Evolutionary conservation across 2,888 invertebrate genomes (phyloP).

Genomic region (Acronicta alni): DNA sequence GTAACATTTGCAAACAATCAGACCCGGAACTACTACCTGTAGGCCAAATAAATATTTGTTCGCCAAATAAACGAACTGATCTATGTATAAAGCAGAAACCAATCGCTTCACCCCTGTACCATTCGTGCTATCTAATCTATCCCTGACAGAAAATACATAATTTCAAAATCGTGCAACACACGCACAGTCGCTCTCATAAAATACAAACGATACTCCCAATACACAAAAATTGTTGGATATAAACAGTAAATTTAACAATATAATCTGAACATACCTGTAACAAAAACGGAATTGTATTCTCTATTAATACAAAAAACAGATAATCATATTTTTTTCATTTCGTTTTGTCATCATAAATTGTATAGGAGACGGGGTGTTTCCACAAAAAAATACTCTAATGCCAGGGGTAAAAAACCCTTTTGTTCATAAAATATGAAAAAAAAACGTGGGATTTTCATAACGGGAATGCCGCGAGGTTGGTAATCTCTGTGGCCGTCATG

Average conservation of each 20-base stretch:
- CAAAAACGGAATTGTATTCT: conserved; percentile 37
- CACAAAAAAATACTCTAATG: conserved; percentile 54
- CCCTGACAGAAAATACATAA: too few species aligned
- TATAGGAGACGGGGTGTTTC: conserved; percentile 48
- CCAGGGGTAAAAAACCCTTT: conserved; percentile 50
- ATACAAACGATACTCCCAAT: too few species aligned
- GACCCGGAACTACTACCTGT: too few species aligned
- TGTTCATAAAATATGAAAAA: conserved; percentile 49
- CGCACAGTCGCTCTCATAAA: too few species aligned
- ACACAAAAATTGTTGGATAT: neutral
- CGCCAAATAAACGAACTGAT: too few species aligned
- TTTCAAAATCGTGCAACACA: too few species aligned
- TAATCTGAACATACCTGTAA: conserved; percentile 11
- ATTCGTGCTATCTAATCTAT: too few species aligned
- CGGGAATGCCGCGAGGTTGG: conserved; percentile 25
- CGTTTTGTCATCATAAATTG: conserved; percentile 52
- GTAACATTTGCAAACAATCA: too few species aligned
- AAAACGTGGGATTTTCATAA: conserved; percentile 41
- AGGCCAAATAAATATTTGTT: too few species aligned
- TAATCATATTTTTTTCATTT: conserved; percentile 51
- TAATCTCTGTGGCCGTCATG: conserved; percentile 43
- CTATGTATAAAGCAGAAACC: too few species aligned
- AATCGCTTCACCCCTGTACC: too few species aligned
- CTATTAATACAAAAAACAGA: conserved; percentile 49
- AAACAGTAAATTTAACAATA: conserved; percentile 19